Base-by-base conservation (phyloP, 2,888 invertebrate genomes). In the Stenoptilia bipunctidactyla region DNA sequence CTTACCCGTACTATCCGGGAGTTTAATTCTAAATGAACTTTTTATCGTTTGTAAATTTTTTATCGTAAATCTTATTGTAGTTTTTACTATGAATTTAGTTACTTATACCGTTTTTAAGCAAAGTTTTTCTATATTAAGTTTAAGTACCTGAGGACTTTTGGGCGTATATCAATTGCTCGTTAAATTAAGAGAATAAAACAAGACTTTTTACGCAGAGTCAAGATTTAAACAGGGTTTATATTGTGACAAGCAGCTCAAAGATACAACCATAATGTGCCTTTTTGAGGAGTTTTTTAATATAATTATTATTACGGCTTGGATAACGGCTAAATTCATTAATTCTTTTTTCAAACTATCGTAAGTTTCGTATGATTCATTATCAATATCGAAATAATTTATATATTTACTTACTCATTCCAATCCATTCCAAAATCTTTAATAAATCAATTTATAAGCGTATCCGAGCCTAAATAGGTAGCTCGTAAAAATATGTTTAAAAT, bases 211-310 rank as follows among this genome's bases (percentile, higher is more conserved):
- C 3, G 3, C 3, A 20, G 20, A 13, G 38, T 39, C 35, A 39
- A 45, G 45, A 46, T n/a, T 42, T 38, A 53, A 62, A 73, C 76
- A 76, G 79, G 79, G 77, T 76, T 20, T 20, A 75, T 55, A 40
- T 49, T 55, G 69, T 67, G 71, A 75, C 72, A 70, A 64, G 58
- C 60, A 60, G 69, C 71, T 73, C 66, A 70, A 68, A 51, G 40
- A 42, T 42, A 34, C 42, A 44, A 48, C 36, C 45, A 8, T 20
- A 44, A 55, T 48, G 66, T 72, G 68, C 71, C 67, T 76, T 68
- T 20, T 20, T 20, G 20, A 20, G 20, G 48, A 42, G 44, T 50
- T 51, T 51, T 55, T 56, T 52, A 43, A 50, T 46, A 50, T 49
- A 51, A 55, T 45, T n/a, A n/a, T n/a, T n/a, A n/a, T n/a, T n/a